phyloP scores from a whole-genome alignment of 2,888 invertebrate genomes.

The Tenodera sinensis region DNA sequence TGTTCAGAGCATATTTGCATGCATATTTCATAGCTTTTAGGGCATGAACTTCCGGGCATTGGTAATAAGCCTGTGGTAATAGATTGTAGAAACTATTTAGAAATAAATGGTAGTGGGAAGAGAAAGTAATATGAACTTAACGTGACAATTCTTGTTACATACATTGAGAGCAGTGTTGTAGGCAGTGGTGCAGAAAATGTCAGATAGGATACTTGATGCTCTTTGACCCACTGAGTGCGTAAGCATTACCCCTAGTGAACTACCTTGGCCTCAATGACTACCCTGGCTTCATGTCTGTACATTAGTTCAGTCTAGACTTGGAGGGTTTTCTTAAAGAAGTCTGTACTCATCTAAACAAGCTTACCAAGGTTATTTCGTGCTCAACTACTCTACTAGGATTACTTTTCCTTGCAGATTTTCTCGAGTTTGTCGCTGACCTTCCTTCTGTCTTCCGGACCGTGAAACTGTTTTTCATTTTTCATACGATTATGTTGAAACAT shows the following conservation, averaged over 20 bases:
- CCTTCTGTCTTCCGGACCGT: background rate
- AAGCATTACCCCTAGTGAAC: background rate
- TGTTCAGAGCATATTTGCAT: too few species aligned
- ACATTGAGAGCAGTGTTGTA: too few species aligned
- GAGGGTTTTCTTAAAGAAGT: background rate
- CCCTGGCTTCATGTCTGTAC: background rate
- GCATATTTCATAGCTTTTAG: too few species aligned
- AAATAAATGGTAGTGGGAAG: too few species aligned
- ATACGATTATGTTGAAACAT: background rate
- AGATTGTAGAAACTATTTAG: too few species aligned
- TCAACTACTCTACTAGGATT: background rate
- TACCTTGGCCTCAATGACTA: too few species aligned
- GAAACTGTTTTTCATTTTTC: background rate
- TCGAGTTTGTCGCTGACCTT: background rate
- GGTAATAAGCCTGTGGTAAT: too few species aligned
- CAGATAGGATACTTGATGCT: background rate
- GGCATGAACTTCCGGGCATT: too few species aligned
- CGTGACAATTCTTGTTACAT: too few species aligned
- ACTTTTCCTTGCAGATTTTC: background rate
- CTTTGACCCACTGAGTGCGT: background rate
- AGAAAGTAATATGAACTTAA: too few species aligned
- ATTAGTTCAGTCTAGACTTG: background rate
- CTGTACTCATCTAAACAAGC: background rate
- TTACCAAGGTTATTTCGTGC: background rate
- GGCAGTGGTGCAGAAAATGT: too few species aligned